These are phyloP conservation scores for Neolamprologus tretocephalus DNA, from an alignment of 2,113 vertebrate genomes.

Conservation along the genomic window DNA sequence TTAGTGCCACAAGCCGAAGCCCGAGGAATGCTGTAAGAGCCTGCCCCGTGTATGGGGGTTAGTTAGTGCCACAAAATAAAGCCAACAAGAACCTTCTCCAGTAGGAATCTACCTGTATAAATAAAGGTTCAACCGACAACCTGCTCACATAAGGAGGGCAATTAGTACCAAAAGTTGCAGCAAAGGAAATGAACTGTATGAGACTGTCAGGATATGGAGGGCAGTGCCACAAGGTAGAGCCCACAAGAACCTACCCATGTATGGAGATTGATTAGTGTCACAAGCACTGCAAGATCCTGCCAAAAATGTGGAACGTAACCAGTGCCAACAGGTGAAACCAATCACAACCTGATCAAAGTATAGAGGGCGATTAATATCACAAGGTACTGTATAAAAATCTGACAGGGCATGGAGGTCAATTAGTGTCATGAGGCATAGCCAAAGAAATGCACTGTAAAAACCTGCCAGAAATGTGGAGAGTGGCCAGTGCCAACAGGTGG, in stretches of 20 bases:
- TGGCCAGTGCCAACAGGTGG: not conserved
- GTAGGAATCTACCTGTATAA: not conserved
- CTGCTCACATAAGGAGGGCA: not conserved
- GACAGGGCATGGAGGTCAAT: not conserved
- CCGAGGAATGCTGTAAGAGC: not conserved
- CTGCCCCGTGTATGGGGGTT: accelerated
- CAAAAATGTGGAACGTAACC: not conserved
- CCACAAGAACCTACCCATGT: not conserved
- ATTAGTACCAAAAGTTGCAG: not conserved
- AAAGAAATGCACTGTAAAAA: not conserved
- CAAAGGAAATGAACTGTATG: conserved; percentile 11
- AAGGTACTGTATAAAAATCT: not conserved
- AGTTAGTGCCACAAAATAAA: not conserved
- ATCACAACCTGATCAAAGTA: not conserved
- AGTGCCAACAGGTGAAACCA: not conserved
- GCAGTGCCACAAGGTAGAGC: not conserved
- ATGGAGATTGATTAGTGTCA: not conserved
- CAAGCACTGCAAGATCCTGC: not conserved
- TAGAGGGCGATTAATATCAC: not conserved
- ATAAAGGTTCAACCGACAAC: not conserved
- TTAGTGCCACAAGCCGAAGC: not conserved
- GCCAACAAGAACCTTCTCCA: not conserved
- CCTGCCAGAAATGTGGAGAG: not conserved
- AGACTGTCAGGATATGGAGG: not conserved
- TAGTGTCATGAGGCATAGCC: not conserved